Base-by-base conservation (phyloP, 1,140 invertebrate genomes). In the Acyrthosiphon pisum region DNA sequence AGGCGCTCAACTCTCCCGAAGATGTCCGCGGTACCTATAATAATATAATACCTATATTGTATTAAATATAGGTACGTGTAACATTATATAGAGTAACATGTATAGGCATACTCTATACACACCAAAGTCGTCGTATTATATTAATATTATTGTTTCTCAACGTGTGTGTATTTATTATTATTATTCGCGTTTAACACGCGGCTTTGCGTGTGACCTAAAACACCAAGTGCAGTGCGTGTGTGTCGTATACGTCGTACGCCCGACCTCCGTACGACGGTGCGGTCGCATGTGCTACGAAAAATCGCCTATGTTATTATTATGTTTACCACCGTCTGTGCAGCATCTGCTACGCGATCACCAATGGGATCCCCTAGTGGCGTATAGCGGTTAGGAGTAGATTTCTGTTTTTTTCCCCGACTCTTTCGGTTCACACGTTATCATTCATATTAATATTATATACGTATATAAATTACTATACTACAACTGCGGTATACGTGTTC, bases 201-300 rank as follows among this genome's bases (percentile, higher is more conserved):
- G 48, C 88, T 89, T 56, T 89, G 88, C 88, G 88, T 89, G 88
- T 89, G 88, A 89, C 88, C 50, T 89, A 89, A 89, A 89, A 56
- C n/a, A 18, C 35, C 20, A 41, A 89, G 48, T n/a, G 88, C n/a
- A 89, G 35, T 22, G 88, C 37, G 22, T 35, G 48, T 20, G 56
- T 53, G 88, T 53, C 86, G 87, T 46, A 46, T 46, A n/a, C 26
- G 23, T 46, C 41, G 83, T 26, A 84, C 83, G 37, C 26, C 41
- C 37, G 83, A 84, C 44, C 41, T 76, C 60, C 60, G 60, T 76
- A n/a, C 60, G n/a, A n/a, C 14, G 60, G 14, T n/a, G n/a, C 30
- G 26, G 44, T 46, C n/a, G 8, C 46, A 41, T 86, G 46, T 37
- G 88, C 48, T 89, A 41, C 50, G 88, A 89, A 37, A 89, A 89